phyloP scores from a whole-genome alignment of 2,113 vertebrate genomes.

The Sardina pilchardus region DNA sequence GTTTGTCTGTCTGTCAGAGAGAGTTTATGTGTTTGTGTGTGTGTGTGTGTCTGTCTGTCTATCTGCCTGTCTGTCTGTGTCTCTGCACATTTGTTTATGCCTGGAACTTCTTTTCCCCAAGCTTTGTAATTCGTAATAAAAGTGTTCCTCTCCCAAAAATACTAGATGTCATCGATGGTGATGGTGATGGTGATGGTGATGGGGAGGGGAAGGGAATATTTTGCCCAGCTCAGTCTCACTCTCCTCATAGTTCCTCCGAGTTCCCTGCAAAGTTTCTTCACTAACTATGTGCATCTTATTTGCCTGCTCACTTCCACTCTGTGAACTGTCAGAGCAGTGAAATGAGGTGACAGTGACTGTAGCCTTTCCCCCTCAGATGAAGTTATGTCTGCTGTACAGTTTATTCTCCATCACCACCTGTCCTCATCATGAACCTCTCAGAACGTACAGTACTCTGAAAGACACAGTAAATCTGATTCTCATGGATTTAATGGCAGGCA shows the following conservation, averaged over 20 bases:
- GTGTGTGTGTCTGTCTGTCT: not conserved
- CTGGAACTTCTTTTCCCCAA: not conserved
- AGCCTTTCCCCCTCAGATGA: not conserved
- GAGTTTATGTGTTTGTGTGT: not conserved
- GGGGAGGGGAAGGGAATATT: not conserved
- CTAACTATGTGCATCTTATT: not conserved
- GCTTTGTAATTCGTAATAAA: not conserved
- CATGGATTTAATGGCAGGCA: not conserved
- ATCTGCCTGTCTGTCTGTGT: not conserved
- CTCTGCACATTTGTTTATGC: not conserved
- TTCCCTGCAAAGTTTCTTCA: not conserved
- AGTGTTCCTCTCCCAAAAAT: not conserved
- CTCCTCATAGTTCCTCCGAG: not conserved
- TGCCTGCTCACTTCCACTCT: not conserved
- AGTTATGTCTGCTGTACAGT: not conserved
- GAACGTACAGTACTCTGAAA: too few species aligned
- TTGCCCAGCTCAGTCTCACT: not conserved
- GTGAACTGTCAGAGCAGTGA: not conserved
- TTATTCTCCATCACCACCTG: not conserved
- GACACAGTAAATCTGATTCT: not conserved
- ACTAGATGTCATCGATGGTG: not conserved
- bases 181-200: not conserved
- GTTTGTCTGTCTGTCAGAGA: not conserved
- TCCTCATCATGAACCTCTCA: not conserved
- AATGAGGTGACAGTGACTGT: not conserved